These are phyloP conservation scores for Arizona elegans DNA, from an alignment of 2,113 vertebrate genomes.

Conservation along the genomic window DNA sequence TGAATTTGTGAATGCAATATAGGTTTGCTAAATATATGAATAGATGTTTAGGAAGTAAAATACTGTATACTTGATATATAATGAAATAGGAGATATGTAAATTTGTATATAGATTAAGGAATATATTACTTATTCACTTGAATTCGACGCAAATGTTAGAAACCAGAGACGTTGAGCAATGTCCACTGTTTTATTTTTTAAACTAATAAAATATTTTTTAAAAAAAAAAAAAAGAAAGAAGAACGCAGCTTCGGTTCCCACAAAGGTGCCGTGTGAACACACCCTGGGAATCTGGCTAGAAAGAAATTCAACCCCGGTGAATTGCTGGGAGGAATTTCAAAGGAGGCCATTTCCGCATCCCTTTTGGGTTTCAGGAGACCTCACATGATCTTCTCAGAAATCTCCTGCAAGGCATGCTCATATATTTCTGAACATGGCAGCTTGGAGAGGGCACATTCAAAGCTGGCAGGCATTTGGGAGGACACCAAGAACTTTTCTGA, in stretches of 20 bases:
- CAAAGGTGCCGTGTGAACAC: background rate
- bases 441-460: background rate
- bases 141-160: too few species aligned
- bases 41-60: too few species aligned
- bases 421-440: conserved; percentile 8
- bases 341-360: background rate
- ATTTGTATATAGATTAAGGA: too few species aligned
- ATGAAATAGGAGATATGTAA: too few species aligned
- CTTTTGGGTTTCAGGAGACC: background rate
- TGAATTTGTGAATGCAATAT: too few species aligned
- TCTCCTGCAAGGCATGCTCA: background rate
- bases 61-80: too few species aligned
- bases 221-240: too few species aligned
- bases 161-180: too few species aligned
- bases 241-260: background rate
- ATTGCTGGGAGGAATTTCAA: conserved; percentile 28
- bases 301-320: background rate
- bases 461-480: background rate
- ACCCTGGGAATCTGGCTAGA: background rate
- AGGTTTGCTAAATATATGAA: too few species aligned
- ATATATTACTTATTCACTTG: too few species aligned
- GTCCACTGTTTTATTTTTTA: too few species aligned
- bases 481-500: conserved; percentile 30
- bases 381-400: conserved; percentile 24
- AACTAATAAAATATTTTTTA: too few species aligned